A percentile compares a stretch with the other conserved stretches of the same genome.
These are phyloP conservation scores for Todiramphus chloris DNA, from an alignment of 2,113 vertebrate species.

Conservation along the genomic window DNA sequence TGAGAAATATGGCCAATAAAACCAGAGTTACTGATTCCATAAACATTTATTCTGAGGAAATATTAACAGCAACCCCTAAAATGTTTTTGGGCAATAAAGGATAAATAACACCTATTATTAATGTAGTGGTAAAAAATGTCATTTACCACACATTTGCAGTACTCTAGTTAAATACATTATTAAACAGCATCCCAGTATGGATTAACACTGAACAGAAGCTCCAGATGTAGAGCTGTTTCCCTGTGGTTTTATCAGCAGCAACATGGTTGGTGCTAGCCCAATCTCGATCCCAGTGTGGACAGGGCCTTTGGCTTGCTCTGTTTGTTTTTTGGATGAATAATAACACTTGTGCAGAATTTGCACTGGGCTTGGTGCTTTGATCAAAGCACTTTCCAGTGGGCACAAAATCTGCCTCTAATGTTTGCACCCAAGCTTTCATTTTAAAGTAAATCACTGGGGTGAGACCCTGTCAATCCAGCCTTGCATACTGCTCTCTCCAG, in stretches of 20 bases:
- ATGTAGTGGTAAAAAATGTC: slow-evolving; percentile 19
- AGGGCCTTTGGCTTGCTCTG: slow-evolving; percentile 26
- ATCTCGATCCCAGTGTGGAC: slow-evolving; percentile 4
- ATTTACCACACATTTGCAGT: slow-evolving; percentile 25
- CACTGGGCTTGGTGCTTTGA: neutral
- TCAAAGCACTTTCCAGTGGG: slow-evolving; percentile 17
- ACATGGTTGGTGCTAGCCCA: slow-evolving; percentile 18
- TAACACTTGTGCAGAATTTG: neutral
- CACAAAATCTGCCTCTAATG: slow-evolving; percentile 6
- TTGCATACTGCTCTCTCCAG: neutral
- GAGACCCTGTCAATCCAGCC: slow-evolving; percentile 1
- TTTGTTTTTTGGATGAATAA: slow-evolving; percentile 48
- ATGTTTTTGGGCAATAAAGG: slow-evolving; percentile 13
- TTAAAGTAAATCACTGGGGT: neutral
- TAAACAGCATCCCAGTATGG: slow-evolving; percentile 29
- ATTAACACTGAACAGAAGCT: slow-evolving; percentile 49
- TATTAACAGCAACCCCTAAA: neutral
- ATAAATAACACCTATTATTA: slow-evolving; percentile 57
- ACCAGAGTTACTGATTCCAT: slow-evolving; percentile 29
- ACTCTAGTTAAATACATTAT: slow-evolving; percentile 41
- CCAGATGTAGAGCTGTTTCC: slow-evolving; percentile 52
- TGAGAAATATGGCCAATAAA: slow-evolving; percentile 50
- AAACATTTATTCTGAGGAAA: slow-evolving; percentile 31
- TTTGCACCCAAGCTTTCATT: slow-evolving; percentile 35
- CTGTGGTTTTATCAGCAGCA: slow-evolving; percentile 44